These are phyloP conservation scores for Triplophysa rosa DNA, from an alignment of 2,113 vertebrate species.

Conservation along the genomic window DNA sequence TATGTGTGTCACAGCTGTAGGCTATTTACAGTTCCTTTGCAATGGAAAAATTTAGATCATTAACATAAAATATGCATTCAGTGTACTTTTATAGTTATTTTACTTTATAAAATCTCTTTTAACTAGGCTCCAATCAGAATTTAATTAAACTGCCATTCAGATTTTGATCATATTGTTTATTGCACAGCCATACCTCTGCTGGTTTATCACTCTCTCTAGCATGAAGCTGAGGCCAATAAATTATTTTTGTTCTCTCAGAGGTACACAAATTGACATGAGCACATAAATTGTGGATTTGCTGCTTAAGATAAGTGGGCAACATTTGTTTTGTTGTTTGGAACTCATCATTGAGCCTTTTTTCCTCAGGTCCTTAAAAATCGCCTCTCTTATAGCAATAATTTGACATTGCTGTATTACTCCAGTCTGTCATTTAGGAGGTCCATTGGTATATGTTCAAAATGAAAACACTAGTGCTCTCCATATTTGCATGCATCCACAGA, in stretches of 20 bases:
- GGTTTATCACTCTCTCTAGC: slow-evolving; percentile 44
- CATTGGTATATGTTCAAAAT: slow-evolving; percentile 59
- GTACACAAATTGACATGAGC: slow-evolving; percentile 58
- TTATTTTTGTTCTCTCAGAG: slow-evolving; percentile 44
- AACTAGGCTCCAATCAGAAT: too few relatives aligned
- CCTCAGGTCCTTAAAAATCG: slow-evolving; percentile 64
- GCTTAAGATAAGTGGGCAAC: slow-evolving; percentile 62
- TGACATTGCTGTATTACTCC: slow-evolving; percentile 59
- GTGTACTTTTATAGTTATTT: too few relatives aligned
- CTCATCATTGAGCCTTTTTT: slow-evolving; percentile 69
- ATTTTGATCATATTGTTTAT: slow-evolving; percentile 27
- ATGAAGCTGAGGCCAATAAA: slow-evolving; percentile 48
- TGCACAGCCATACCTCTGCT: slow-evolving; percentile 34
- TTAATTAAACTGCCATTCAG: not conserved
- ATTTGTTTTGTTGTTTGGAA: slow-evolving; percentile 63
- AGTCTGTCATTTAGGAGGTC: slow-evolving; percentile 56
- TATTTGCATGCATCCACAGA: slow-evolving; percentile 57
- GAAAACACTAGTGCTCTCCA: slow-evolving; percentile 62
- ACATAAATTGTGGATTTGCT: slow-evolving; percentile 69
- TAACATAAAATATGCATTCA: too few relatives aligned
- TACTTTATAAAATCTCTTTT: too few relatives aligned
- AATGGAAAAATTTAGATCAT: too few relatives aligned
- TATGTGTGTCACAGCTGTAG: too few relatives aligned
- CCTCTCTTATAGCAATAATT: slow-evolving; percentile 54
- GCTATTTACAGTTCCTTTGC: too few relatives aligned